Evolutionary conservation across 1,140 invertebrate genomes (phyloP), one percentile per base, ranked within the genome.

Genomic region (Leptopilina clavipes): DNA sequence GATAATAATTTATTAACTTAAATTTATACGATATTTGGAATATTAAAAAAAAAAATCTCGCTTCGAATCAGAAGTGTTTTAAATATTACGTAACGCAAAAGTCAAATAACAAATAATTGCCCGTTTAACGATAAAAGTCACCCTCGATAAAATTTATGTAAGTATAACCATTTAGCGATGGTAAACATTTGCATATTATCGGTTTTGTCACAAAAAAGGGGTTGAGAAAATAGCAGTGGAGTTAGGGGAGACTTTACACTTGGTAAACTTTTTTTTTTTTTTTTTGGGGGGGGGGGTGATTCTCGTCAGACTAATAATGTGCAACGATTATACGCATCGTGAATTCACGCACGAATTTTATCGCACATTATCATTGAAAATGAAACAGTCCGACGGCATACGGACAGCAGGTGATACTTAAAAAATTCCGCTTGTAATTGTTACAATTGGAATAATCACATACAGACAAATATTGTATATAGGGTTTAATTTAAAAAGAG

Each of bases 151-250:
- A 81, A 79, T 81, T 1, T 31, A 31, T 31, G 25, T 31, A 31
- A 31, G 25, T 70, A 71, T 22, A 74, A 77, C 77, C 79, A 70
- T 83, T 84, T 84, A 80, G 76, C 54, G 73, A 76, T 8, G 75
- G 77, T 80, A 85, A 86, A 83, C 74, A 83, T 86, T 86, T 84
- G 75, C 82, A 70, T 19, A 78, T 81, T 80, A 79, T 79, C 74
- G 72, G 76, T 31, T 40, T 19, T 74, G 48, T 71, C 77, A 22
- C 56, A 22, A 19, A 19, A n/a, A 19, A 76, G 43, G 75, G 54
- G 45, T 54, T 74, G 56, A 76, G 76, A 14, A 31, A 17, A 74
- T 76, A n/a, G n/a, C n/a, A n/a, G n/a, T n/a, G n/a, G n/a, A n/a
- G n/a, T 74, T 31, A 5, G 77, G 78, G 82, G 81, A 82, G 79